Conservation (phyloP, 1,140 invertebrate genomes). For the Lordiphosa clarofinis region DNA sequence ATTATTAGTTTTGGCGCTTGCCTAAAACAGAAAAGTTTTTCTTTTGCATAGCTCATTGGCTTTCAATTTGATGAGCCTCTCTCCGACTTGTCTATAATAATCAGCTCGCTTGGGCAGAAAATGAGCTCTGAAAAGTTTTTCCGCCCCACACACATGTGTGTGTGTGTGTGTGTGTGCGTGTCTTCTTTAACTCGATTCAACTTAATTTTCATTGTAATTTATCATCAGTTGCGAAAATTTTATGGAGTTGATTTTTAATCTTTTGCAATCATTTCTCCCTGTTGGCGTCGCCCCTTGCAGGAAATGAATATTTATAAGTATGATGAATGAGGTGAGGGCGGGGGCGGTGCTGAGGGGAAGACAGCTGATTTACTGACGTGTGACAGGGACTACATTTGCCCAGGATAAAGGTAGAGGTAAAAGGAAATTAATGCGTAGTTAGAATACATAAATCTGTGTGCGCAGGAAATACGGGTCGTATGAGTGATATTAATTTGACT, state of each 20-base stretch:
- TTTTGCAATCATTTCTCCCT: slow-evolving; percentile 63
- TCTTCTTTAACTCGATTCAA: slow-evolving; percentile 1
- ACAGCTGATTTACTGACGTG: slow-evolving; percentile 71
- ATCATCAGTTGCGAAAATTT: slow-evolving; percentile 57
- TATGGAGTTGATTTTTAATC: slow-evolving; percentile 79
- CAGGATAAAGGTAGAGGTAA: slow-evolving; percentile 70
- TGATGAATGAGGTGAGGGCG: slow-evolving; percentile 71
- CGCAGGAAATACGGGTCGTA: slow-evolving; percentile 58
- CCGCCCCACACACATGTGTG: slow-evolving; percentile 18
- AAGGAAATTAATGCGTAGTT: slow-evolving; percentile 77
- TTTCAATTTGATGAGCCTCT: slow-evolving; percentile 78
- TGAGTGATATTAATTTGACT: slow-evolving; percentile 76
- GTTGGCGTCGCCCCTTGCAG: slow-evolving; percentile 15
- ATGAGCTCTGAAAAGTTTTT: slow-evolving; percentile 59
- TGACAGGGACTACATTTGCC: slow-evolving; percentile 43
- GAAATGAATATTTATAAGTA: slow-evolving; percentile 80
- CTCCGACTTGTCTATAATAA: slow-evolving; percentile 67
- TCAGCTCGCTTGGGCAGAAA: slow-evolving; percentile 53
- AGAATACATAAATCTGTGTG: slow-evolving; percentile 72
- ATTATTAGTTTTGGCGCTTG: slow-evolving; percentile 69
- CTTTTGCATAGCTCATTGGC: slow-evolving; percentile 79
- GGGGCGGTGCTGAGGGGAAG: slow-evolving; percentile 16
- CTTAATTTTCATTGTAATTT: slow-evolving; percentile 76
- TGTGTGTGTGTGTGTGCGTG: neutral
- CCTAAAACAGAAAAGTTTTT: slow-evolving; percentile 45